These are phyloP conservation scores for Luehdorfia chinensis DNA, from an alignment of 1,140 invertebrate species.

Conservation along the genomic window DNA sequence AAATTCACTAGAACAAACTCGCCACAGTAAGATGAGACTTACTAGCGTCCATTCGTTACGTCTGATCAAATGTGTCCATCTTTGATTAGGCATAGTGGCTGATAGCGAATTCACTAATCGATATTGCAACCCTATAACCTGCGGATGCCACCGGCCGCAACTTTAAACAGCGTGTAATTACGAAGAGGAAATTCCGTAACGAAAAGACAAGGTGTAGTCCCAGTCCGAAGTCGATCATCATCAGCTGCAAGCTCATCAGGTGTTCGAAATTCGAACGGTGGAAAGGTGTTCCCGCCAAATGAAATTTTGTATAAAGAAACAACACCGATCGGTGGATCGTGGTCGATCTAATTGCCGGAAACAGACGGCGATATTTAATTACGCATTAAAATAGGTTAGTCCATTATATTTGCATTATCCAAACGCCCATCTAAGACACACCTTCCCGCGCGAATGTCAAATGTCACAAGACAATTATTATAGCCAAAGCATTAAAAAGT, in stretches of 20 bases:
- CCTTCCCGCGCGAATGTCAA: slow-evolving; percentile 54
- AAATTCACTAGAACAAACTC: no score
- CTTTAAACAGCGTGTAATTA: slow-evolving; percentile 50
- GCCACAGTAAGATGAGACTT: no score
- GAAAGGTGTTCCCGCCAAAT: slow-evolving; percentile 58
- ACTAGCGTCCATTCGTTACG: no score
- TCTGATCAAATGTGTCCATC: no score
- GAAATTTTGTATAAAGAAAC: slow-evolving; percentile 50
- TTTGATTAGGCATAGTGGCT: slow-evolving; percentile 9
- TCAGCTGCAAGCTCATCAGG: slow-evolving; percentile 64
- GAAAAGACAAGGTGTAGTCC: slow-evolving; percentile 63
- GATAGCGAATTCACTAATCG: slow-evolving; percentile 15
- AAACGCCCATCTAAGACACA: slow-evolving; percentile 46
- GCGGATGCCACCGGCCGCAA: slow-evolving; percentile 20
- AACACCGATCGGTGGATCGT: slow-evolving; percentile 41
- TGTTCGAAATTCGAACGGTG: slow-evolving; percentile 55
- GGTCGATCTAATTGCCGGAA: slow-evolving; percentile 62
- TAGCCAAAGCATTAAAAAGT: slow-evolving; percentile 55
- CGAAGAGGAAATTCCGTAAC: slow-evolving; percentile 62
- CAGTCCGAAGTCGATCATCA: slow-evolving; percentile 31
- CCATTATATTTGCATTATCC: slow-evolving; percentile 57
- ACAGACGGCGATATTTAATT: slow-evolving; percentile 60
- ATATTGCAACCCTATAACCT: slow-evolving; percentile 20
- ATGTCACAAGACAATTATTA: slow-evolving; percentile 48
- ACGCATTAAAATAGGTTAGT: slow-evolving; percentile 59